Conservation (phyloP, 2,113 vertebrate species). For the Campylorhamphus procurvoides region DNA sequence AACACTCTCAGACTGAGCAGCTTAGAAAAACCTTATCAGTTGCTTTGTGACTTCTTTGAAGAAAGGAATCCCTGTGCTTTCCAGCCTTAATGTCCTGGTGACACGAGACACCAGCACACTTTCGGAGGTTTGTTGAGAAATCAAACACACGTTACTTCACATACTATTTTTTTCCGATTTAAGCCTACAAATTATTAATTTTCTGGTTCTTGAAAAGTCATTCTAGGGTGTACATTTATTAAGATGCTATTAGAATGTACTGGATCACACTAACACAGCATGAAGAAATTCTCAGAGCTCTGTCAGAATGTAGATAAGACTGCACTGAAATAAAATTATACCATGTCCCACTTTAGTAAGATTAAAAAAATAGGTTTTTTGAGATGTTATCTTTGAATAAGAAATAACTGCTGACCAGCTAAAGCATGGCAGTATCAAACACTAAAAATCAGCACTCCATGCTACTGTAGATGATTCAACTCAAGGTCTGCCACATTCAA, state of each 20-base stretch:
- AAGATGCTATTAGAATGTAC: constrained; percentile 27
- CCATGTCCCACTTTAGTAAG: neutral
- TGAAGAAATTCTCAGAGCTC: constrained; percentile 35
- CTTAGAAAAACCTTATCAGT: neutral
- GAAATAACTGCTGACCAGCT: neutral
- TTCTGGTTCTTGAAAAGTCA: constrained; percentile 27
- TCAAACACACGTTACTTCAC: neutral
- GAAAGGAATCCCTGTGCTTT: neutral
- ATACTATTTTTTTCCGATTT: neutral
- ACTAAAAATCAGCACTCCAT: neutral
- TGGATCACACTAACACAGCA: constrained; percentile 31
- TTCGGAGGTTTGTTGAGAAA: neutral
- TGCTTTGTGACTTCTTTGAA: neutral
- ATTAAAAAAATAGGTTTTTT: neutral
- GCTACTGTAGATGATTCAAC: neutral
- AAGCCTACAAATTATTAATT: constrained; percentile 31
- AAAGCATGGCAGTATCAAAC: neutral
- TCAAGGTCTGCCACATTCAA: neutral
- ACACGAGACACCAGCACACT: neutral
- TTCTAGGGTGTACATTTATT: constrained; percentile 1
- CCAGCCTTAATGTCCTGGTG: neutral
- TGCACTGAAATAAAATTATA: constrained; percentile 41
- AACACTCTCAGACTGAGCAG: neutral
- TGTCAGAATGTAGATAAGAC: constrained; percentile 42
- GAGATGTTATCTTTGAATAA: neutral